These are phyloP conservation scores for Grallaria varia DNA, from an alignment of 2,113 vertebrate genomes.

Conservation along the genomic window DNA sequence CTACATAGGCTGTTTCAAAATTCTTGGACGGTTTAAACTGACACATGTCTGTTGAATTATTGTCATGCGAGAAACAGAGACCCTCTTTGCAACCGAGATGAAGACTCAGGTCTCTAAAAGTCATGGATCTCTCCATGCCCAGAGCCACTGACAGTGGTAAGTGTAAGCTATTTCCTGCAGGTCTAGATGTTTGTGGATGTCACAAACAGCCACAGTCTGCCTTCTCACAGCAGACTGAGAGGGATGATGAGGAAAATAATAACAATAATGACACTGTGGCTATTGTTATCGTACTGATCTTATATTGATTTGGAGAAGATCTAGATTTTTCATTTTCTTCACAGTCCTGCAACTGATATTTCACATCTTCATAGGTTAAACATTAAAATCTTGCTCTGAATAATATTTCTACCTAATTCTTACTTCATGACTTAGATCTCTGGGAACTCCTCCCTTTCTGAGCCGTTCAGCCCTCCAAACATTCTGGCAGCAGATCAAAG, in stretches of 20 bases:
- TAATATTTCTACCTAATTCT: not conserved
- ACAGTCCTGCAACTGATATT: not conserved
- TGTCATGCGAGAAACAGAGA: not conserved
- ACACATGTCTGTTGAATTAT: not conserved
- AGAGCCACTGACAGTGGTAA: not conserved
- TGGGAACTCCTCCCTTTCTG: not conserved
- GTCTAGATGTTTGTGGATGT: not conserved
- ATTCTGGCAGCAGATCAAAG: not conserved
- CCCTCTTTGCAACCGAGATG: fast-evolving
- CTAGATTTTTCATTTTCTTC: not conserved
- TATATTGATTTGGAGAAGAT: not conserved
- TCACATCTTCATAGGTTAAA: not conserved
- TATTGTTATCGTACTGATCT: not conserved
- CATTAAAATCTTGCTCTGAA: not conserved
- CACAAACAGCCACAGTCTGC: not conserved
- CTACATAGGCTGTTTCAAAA: not conserved
- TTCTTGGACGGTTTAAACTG: not conserved
- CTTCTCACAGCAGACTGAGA: not conserved
- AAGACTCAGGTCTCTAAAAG: not conserved
- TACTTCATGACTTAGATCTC: not conserved
- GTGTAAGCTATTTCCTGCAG: not conserved
- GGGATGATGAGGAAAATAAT: not conserved
- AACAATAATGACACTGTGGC: not conserved
- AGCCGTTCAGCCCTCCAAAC: not conserved
- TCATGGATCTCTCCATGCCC: not conserved